Evolutionary conservation across 2,113 vertebrate genomes (phyloP).

Genomic region (Alouatta palliata): DNA sequence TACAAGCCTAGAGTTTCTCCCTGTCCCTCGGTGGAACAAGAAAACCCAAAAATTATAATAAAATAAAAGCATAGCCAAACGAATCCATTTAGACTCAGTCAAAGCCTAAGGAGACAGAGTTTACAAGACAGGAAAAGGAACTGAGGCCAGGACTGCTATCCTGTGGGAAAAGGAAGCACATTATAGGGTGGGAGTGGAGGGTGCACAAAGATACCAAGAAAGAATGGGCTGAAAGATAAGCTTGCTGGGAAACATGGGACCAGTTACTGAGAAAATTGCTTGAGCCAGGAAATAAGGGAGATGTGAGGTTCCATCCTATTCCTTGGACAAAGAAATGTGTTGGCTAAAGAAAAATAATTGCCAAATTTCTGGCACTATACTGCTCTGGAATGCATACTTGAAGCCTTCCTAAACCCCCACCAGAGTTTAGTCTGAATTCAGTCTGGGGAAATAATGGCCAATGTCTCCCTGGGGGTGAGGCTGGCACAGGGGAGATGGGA

Average conservation of each 20-base stretch:
- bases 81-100: neutral
- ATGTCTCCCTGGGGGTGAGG: neutral
- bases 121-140: neutral
- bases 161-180: neutral
- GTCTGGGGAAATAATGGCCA: neutral
- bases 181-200: fast-evolving
- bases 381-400: neutral
- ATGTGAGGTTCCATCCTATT: neutral
- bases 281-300: neutral
- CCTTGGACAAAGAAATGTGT: neutral
- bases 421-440: neutral
- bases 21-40: neutral
- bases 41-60: neutral
- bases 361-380: neutral
- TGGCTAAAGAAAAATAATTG: neutral
- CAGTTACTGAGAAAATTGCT: neutral
- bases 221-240: neutral
- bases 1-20: neutral
- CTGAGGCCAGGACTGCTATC: too few species aligned
- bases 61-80: neutral
- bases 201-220: neutral
- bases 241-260: neutral
- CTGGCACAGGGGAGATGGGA: too few species aligned
- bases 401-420: neutral
- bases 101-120: neutral